Evolutionary conservation across 2,888 invertebrate species (phyloP), one percentile per base, ranked within the genome.

Genomic region (Gari tellinella): DNA sequence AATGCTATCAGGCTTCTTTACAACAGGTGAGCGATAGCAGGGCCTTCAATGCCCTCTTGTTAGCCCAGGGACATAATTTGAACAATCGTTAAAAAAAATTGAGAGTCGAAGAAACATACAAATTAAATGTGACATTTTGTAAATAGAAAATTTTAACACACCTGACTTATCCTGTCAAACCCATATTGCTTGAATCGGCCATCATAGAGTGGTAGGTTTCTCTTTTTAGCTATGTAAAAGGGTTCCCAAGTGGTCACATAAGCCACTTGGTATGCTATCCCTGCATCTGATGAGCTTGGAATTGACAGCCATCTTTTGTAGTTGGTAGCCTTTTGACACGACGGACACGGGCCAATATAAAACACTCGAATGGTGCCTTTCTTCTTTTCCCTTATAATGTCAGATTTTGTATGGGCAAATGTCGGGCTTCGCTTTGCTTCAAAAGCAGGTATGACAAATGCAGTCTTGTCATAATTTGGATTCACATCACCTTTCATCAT

Each of bases 171-270:
- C 80, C 94, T 88, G 80, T 94, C 94, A 88, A 93, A 94, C 14
- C 94, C 94, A 87, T 93, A 94, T 87, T 94, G 94, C 61, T 93
- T 92, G 85, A 94, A 94, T 49, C 94, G 86, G 82, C 93, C 93
- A 85, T 94, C 94, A 85, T 93, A 94, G 43, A 90, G 85, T 0
- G 94, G 94, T 19, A 89, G 40, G 2, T 92, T 91, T 26, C 89
- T 88, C 67, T 91, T 92, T n/a, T 91, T 87, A 14, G 92, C 91
- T 63, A 94, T 93, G 86, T 93, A 94, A 84, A 94, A 94, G 1
- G 94, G 94, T 80, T 94, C 94, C 93, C 93, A 94, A 0, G 94
- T 93, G 83, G 93, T 93, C 75, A 91, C 90, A 93, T 94, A 94
- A 21, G 93, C 85, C 1, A 93, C 92, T 69, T 93, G 92, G 85